Evolutionary conservation across 2,888 invertebrate species (phyloP), one percentile per base, ranked within the genome.

Genomic region (Acrobasis suavella): DNA sequence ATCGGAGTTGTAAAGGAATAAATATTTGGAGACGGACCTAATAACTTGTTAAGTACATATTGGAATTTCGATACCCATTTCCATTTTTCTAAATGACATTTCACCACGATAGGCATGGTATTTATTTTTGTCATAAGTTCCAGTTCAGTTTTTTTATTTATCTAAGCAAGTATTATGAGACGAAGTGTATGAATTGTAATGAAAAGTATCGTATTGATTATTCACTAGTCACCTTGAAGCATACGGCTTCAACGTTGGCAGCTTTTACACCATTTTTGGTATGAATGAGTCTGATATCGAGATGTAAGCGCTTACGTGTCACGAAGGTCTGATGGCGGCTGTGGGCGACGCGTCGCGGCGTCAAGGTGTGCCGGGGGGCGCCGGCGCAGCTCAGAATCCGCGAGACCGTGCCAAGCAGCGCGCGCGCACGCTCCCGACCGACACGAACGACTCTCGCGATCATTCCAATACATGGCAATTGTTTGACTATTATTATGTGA

Each of bases 371-470:
- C 73, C 74, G 78, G 76, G 79, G 78, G 76, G 80, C 77, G 77
- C 73, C 70, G 71, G 76, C 77, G 75, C 75, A 71, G 75, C 76
- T 72, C 80, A 62, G 82, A 89, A 80, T 85, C 86, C 90, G 91
- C 87, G 89, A 84, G 88, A 75, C 86, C 85, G 86, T 89, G 85
- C 91, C 86, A 75, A 82, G 78, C 78, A 77, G 84, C 87, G 91
- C 91, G 84, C 90, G 90, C 89, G 85, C 88, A 81, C 77, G 75
- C 72, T 46, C 67, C 81, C 85, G 86, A 85, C 82, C 89, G 89
- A 90, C 75, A 85, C 91, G 91, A 91, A 91, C 91, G 90, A 91
- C 87, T 85, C 89, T 86, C 91, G 90, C 89, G 89, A 87, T 73
- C 76, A 81, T 77, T 76, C 78, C 75, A 75, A 72, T 88, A 82